These are phyloP conservation scores for Microplitis manilae DNA, from an alignment of 2,888 invertebrate species.

Conservation along the genomic window DNA sequence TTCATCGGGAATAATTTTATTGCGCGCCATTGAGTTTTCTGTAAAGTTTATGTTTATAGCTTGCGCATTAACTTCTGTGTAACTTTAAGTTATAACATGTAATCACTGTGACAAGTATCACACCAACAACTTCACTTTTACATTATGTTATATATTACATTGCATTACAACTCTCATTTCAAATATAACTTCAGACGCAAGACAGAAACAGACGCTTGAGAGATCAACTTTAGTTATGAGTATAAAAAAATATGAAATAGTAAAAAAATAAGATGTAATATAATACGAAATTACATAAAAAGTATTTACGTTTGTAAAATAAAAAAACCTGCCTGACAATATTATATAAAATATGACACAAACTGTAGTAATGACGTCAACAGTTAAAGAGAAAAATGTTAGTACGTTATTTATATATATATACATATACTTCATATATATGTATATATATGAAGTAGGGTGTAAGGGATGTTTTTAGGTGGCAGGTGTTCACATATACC, in stretches of 20 bases:
- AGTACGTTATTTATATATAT: neutral
- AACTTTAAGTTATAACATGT: neutral
- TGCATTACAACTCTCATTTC: neutral
- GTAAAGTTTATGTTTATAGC: neutral
- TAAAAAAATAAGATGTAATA: neutral
- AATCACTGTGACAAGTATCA: neutral
- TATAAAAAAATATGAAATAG: neutral
- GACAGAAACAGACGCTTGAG: neutral
- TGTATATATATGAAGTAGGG: neutral
- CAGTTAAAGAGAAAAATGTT: slow-evolving; percentile 1
- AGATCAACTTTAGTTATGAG: neutral
- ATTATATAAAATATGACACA: neutral
- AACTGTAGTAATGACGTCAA: slow-evolving; percentile 1
- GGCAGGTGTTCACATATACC: neutral
- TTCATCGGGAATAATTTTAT: neutral
- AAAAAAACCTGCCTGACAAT: neutral
- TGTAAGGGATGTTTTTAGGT: neutral
- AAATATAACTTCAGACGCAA: neutral
- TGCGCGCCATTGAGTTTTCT: neutral
- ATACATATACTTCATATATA: neutral
- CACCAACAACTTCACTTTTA: neutral
- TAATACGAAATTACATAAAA: neutral
- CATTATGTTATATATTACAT: neutral
- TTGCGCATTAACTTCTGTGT: neutral
- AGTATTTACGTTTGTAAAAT: neutral